phyloP scores from a whole-genome alignment of 2,797 vertebrate genomes.

The Chromobotia macracanthus region DNA sequence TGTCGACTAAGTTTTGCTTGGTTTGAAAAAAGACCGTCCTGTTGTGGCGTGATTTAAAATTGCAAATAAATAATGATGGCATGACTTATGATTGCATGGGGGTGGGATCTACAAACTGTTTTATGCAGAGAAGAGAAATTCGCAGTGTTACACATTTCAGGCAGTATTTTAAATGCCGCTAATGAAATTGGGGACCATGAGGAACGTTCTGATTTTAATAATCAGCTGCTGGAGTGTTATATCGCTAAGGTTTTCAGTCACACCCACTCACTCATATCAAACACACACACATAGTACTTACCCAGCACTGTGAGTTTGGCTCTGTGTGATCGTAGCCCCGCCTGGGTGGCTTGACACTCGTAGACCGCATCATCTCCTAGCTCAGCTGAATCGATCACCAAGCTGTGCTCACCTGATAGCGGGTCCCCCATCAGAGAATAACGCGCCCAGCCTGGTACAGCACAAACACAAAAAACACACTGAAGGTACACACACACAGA shows the following conservation, averaged over 20 bases:
- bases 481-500: slow-evolving; percentile 51
- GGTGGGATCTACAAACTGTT: slow-evolving; percentile 45
- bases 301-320: slow-evolving; percentile 87
- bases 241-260: slow-evolving; percentile 1
- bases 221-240: slow-evolving; percentile 41
- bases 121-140: slow-evolving; percentile 48
- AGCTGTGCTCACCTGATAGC: slow-evolving; percentile 85
- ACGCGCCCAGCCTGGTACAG: slow-evolving; percentile 84
- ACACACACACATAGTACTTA: slow-evolving; percentile 69
- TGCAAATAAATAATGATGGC: slow-evolving; percentile 63
- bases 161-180: slow-evolving; percentile 59
- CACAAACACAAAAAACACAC: slow-evolving; percentile 57
- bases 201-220: slow-evolving; percentile 47
- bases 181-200: slow-evolving; percentile 57
- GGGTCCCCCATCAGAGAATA: slow-evolving; percentile 87
- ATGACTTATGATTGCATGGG: slow-evolving; percentile 56
- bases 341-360: slow-evolving; percentile 92
- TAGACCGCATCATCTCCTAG: slow-evolving; percentile 87
- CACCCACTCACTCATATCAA: slow-evolving; percentile 37
- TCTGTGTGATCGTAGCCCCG: slow-evolving; percentile 84
- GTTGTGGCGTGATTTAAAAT: slow-evolving; percentile 65
- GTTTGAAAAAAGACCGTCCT: slow-evolving; percentile 60
- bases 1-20: slow-evolving; percentile 60
- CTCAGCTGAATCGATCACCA: slow-evolving; percentile 86
- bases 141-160: slow-evolving; percentile 56